These are phyloP conservation scores for Coenonympha glycerion DNA, from an alignment of 2,888 invertebrate species.

Conservation along the genomic window DNA sequence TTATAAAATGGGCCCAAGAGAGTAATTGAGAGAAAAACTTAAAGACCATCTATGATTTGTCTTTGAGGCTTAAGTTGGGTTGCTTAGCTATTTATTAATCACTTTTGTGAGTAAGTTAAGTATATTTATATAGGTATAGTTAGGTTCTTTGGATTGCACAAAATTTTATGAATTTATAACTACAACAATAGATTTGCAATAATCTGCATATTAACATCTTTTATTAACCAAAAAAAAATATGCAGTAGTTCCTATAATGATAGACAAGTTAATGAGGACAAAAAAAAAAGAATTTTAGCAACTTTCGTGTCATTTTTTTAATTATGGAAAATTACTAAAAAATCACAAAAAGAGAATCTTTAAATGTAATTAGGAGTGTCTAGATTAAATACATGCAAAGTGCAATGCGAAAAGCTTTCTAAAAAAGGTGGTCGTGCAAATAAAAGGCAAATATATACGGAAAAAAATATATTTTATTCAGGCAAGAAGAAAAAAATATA, in stretches of 20 bases:
- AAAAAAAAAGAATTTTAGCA: neutral
- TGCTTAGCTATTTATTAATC: too few relatives aligned
- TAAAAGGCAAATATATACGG: slow-evolving; percentile 41
- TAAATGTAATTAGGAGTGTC: neutral
- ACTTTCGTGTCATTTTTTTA: neutral
- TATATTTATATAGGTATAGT: too few relatives aligned
- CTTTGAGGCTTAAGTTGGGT: too few relatives aligned
- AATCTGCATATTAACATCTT: too few relatives aligned
- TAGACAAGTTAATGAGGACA: neutral
- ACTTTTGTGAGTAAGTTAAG: too few relatives aligned
- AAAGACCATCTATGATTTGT: too few relatives aligned
- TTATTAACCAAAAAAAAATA: neutral
- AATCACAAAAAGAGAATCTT: neutral
- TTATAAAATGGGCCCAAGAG: too few relatives aligned
- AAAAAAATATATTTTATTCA: slow-evolving; percentile 45
- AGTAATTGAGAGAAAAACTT: too few relatives aligned
- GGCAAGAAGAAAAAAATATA: slow-evolving; percentile 34
- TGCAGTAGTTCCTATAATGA: neutral
- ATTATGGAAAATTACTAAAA: neutral
- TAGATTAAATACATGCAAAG: slow-evolving; percentile 10
- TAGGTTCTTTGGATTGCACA: too few relatives aligned
- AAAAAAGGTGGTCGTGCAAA: slow-evolving; percentile 32
- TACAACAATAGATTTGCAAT: too few relatives aligned
- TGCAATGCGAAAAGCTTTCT: slow-evolving; percentile 16
- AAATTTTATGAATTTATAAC: too few relatives aligned